Evolutionary conservation across 2,797 vertebrate genomes (phyloP), one percentile per base, ranked within the genome.

Genomic region (Borostomias antarcticus): DNA sequence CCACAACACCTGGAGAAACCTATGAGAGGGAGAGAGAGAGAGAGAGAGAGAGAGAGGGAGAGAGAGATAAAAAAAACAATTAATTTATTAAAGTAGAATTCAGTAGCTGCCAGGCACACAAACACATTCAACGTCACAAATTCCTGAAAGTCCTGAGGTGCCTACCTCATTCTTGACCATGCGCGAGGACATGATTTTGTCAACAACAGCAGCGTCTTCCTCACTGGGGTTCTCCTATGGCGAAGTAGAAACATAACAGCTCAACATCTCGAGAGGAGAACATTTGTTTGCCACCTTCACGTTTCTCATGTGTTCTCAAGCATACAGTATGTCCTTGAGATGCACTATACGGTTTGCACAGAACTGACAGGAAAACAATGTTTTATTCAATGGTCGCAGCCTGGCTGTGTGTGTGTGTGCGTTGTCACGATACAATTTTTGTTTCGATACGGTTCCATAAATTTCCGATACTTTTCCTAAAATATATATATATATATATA

Each of bases 121-220:
- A 17, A 17, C 40, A 33, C 9, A 33, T 13, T 43, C 15, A 2
- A 4, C 4, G 32, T 33, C 3, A 43, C 1, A n/a, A n/a, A n/a
- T n/a, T n/a, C n/a, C 40, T 43, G 13, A 43, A 5, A 43, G 26
- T 30, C 26, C 53, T n/a, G 25, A 8, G 1, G 26, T 7, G 13
- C 13, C 69, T 93, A 98, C 98, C 93, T 99, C 97, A 50, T 96
- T 98, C 88, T 98, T 99, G 51, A 89, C 56, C 5, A 93, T 74
- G 35, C 93, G 95, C 62, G 95, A 98, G 43, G 96, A 95, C 85
- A 99, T 92, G 80, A 99, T 97, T 92, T 99, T 99, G 85, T 99
- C 98, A 70, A 99, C 98, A 86, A 99, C 95, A 40, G 97, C 96
- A 72, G 95, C 98, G 73, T 99, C 98, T 88, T 99, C 98, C 85